Evolutionary conservation across 1,140 invertebrate species (phyloP), one percentile per base, ranked within the genome.

Genomic region (Melitaea cinxia): DNA sequence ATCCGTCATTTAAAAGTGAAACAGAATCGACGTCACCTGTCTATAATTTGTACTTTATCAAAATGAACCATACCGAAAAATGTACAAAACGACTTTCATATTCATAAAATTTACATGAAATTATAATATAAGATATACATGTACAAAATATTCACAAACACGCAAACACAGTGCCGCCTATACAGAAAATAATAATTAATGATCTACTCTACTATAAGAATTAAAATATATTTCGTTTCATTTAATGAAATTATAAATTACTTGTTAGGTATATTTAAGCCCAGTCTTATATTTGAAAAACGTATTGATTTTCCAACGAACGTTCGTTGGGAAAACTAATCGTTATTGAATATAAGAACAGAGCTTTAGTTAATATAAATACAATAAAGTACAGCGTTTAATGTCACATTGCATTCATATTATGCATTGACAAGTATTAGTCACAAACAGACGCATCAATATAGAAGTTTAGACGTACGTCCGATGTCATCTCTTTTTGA

Each of bases 141-240:
- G 5, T 1, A 7, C 15, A 17, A 42, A 17, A 17, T 1, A 42
- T 7, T 17, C 5, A 37, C 14, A 17, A 17, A 42, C 37, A 42
- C 37, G 10, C 15, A 17, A 42, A 42, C 7, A 6, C 2, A 42
- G 0, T 42, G 5, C 5, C 37, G 5, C 9, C 37, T 17, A 42
- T 42, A 42, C 37, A 42, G 5, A 42, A 42, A 17, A 42, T 42
- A 42, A 42, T 42, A 42, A 42, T 39, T 39, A n/a, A n/a, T n/a
- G n/a, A 5, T 42, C 37, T 42, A 17, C 15, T 17, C 15, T 42
- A 17, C 6, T 1, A 42, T 17, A 17, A 33, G 12, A 42, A 42
- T 17, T 14, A 39, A 33, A 33, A 6, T 33, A 42, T 42, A 42
- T 42, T 42, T 14, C 37, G 37, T 42, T 42, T 42, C 15, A 42